Conservation (phyloP, 1,140 invertebrate genomes). For the Drosophila eugracilis region DNA sequence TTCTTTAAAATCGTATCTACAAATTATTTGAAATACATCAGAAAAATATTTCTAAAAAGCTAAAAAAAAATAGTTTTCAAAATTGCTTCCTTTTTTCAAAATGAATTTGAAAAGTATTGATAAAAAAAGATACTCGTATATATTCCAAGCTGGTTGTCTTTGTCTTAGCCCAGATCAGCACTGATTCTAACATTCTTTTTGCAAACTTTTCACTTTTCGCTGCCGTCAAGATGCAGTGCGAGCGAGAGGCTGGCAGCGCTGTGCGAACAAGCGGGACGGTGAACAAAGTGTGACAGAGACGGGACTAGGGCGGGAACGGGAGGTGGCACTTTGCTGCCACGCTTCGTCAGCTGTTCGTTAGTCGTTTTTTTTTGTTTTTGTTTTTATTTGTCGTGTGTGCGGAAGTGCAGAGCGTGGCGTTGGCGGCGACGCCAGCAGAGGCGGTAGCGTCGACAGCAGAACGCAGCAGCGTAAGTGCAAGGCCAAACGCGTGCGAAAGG, state of each 20-base stretch:
- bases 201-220: constrained; percentile 74
- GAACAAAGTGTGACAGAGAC: constrained; percentile 9
- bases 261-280: background rate
- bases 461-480: constrained; percentile 73
- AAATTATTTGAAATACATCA: too few relatives aligned
- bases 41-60: too few relatives aligned
- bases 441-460: constrained; percentile 24
- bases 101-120: background rate
- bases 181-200: constrained; percentile 65
- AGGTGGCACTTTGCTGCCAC: constrained; percentile 33
- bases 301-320: constrained; percentile 8
- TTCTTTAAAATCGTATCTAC: too few relatives aligned
- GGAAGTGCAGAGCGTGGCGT: constrained; percentile 69
- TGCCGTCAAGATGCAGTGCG: constrained; percentile 55
- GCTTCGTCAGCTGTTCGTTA: constrained; percentile 58
- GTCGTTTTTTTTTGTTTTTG: constrained; percentile 21
- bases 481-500: constrained; percentile 73
- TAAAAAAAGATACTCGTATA: background rate
- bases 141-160: constrained; percentile 11
- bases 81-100: too few relatives aligned
- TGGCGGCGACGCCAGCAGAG: constrained; percentile 23
- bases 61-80: too few relatives aligned
- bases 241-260: constrained; percentile 16
- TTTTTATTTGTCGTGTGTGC: constrained; percentile 52
- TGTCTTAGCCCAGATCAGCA: constrained; percentile 22